phyloP scores from a whole-genome alignment of 2,888 invertebrate genomes.

The Thecocarcelia acutangulata region DNA sequence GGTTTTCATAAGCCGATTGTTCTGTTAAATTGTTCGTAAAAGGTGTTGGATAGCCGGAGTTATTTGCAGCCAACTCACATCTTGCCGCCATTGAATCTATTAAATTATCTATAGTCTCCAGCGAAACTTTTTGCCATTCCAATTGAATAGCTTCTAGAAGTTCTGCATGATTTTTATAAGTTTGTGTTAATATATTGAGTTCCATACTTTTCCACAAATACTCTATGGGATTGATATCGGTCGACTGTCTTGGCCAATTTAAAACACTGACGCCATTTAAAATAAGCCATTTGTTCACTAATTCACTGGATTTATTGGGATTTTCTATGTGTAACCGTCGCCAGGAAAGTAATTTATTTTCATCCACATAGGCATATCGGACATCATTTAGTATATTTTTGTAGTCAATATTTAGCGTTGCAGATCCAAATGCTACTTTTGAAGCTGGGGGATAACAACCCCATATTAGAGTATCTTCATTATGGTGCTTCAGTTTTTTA shows the following conservation, averaged over 20 bases:
- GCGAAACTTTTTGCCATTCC: constrained; percentile 6
- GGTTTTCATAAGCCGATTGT: not conserved
- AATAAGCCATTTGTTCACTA: constrained; percentile 5
- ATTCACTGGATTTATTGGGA: not conserved
- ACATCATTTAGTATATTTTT: constrained; percentile 21
- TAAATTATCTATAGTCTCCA: not conserved
- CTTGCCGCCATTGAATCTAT: constrained; percentile 22
- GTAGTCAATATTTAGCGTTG: not conserved
- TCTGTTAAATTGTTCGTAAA: not conserved
- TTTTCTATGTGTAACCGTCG: not conserved
- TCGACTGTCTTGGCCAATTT: constrained; percentile 31
- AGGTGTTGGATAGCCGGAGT: constrained; percentile 13
- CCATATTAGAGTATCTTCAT: constrained; percentile 8
- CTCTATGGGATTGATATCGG: constrained; percentile 38
- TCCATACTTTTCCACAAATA: constrained; percentile 33
- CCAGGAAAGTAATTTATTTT: not conserved
- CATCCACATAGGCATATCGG: not conserved
- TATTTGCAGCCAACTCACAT: constrained; percentile 15
- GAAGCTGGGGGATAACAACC: constrained; percentile 17
- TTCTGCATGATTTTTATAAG: not conserved
- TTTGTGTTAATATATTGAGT: constrained; percentile 7
- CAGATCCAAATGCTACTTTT: not conserved
- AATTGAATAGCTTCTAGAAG: not conserved
- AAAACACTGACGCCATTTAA: constrained; percentile 10
- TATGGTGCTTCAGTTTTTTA: constrained; percentile 1